Conservation (phyloP, 2,113 vertebrate genomes). For the Plecotus auritus region DNA sequence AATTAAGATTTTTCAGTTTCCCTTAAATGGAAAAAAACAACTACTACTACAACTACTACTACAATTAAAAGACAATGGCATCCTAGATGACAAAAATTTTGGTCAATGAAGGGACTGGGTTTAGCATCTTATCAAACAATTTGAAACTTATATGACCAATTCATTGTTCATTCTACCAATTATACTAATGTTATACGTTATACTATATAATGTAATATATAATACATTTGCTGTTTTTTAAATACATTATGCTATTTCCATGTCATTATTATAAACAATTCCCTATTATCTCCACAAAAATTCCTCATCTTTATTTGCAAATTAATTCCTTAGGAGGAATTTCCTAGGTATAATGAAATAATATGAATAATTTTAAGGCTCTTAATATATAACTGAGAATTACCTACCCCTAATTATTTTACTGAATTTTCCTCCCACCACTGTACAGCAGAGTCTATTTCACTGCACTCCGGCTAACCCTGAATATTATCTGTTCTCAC, state of each 20-base stretch:
- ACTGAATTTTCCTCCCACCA: background rate
- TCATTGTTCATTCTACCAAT: background rate
- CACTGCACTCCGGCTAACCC: background rate
- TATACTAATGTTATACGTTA: background rate
- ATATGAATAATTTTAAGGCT: background rate
- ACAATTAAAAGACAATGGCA: background rate
- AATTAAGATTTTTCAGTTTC: constrained; percentile 19
- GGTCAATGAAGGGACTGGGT: background rate
- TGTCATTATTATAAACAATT: background rate
- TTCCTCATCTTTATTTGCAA: background rate
- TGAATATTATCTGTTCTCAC: background rate
- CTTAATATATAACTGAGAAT: background rate
- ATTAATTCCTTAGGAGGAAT: background rate
- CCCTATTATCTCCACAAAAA: background rate
- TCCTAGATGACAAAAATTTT: background rate
- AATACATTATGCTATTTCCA: background rate
- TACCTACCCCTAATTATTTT: background rate
- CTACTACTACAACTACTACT: background rate
- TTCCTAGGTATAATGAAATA: background rate
- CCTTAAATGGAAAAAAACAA: background rate
- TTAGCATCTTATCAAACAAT: background rate
- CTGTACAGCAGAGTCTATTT: background rate
- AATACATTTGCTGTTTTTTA: background rate
- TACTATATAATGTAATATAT: background rate
- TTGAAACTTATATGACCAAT: background rate